A percentile compares a stretch with the other conserved stretches of the same genome.
phyloP scores from a whole-genome alignment of 2,797 vertebrate species.

The Muraenolepis orangiensis region DNA sequence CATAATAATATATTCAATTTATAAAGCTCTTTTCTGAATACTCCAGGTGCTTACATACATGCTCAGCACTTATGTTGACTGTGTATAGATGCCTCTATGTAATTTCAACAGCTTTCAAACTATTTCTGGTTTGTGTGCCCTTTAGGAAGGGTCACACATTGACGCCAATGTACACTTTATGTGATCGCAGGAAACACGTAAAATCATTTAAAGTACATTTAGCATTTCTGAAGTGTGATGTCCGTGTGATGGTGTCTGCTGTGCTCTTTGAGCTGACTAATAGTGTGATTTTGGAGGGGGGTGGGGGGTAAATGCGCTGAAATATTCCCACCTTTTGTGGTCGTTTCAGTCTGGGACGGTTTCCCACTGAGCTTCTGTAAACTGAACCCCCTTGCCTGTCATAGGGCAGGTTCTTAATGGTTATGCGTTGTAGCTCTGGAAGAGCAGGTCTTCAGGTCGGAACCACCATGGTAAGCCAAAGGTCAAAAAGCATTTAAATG shows the following conservation, averaged over 20 bases:
- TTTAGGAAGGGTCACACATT: not conserved
- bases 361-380: slow-evolving; percentile 51
- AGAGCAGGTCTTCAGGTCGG: slow-evolving; percentile 69
- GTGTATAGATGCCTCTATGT: not conserved
- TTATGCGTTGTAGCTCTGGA: slow-evolving; percentile 73
- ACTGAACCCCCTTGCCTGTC: slow-evolving; percentile 67
- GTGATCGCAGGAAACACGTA: not conserved
- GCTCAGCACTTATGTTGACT: not conserved
- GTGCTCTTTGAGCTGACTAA: slow-evolving; percentile 50
- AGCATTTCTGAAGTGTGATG: slow-evolving; percentile 27
- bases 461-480: slow-evolving; percentile 76
- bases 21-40: too few species aligned
- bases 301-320: slow-evolving; percentile 13
- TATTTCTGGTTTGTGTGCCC: not conserved
- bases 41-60: too few species aligned
- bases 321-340: slow-evolving; percentile 1
- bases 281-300: slow-evolving; percentile 36
- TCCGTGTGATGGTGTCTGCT: slow-evolving; percentile 49
- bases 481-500: slow-evolving; percentile 58
- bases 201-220: not conserved
- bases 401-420: slow-evolving; percentile 72
- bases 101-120: not conserved
- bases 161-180: not conserved
- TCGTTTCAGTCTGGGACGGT: slow-evolving; percentile 31
- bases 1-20: too few species aligned